phyloP scores from a whole-genome alignment of 2,797 vertebrate species.

The Mormyrops attenuatus region DNA sequence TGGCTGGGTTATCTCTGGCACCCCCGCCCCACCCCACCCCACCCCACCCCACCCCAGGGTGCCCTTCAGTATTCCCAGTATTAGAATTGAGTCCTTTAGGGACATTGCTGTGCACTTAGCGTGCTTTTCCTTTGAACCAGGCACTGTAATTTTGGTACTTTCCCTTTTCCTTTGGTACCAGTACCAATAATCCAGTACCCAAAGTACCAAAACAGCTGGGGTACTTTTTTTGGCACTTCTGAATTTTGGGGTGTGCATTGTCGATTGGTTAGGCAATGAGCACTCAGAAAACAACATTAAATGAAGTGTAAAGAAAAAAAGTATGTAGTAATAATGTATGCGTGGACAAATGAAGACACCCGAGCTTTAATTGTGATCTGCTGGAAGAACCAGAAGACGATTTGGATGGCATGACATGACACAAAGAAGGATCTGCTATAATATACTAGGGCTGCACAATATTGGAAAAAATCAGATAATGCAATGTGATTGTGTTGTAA shows the following conservation, averaged over 20 bases:
- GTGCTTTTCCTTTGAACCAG: neutral
- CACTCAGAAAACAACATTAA: no score
- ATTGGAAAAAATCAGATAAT: neutral
- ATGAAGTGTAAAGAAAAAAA: neutral
- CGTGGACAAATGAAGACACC: neutral
- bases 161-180: neutral
- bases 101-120: neutral
- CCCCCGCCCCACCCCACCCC: neutral
- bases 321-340: neutral
- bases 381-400: neutral
- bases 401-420: neutral
- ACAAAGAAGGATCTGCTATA: neutral
- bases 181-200: neutral
- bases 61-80: neutral
- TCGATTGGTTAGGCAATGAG: neutral
- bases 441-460: neutral
- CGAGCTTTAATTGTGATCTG: neutral
- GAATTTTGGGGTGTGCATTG: neutral
- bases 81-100: neutral
- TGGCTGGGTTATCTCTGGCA: neutral
- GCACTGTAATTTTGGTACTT: neutral
- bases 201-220: neutral
- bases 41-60: neutral
- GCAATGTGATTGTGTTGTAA: neutral
- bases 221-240: neutral